Evolutionary conservation across 2,888 invertebrate genomes (phyloP), one percentile per base, ranked within the genome.

Genomic region (Volucella zonaria): DNA sequence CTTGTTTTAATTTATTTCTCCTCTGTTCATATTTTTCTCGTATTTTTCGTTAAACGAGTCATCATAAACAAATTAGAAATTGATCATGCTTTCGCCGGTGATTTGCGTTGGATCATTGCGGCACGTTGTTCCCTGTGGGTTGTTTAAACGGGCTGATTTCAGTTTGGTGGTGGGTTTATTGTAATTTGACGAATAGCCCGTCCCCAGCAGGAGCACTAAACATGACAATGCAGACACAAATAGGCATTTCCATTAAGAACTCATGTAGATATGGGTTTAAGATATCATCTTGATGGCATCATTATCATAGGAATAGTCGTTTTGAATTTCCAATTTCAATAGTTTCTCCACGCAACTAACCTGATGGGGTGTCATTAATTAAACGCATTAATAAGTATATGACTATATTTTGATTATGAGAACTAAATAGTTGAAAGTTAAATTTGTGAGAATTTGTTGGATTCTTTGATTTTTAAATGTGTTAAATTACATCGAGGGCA

Each of bases 11-110:
- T 82, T 74, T 64, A 68, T 74, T 31, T 31, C 6, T 31, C 31
- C 6, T 31, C 4, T 31, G 31, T 6, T 31, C 31, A 31, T 31
- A 31, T 31, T 52, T 56, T 73, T 71, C 61, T 59, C 56, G 67
- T 78, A 67, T 82, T 78, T 75, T 66, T 70, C 64, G 49, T 70
- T 54, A 71, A 80, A 85, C 81, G 64, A 67, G 62, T 81, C 81
- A 81, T 81, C 67, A 76, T n/a, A 68, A 59, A 73, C 52, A 67
- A 80, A 81, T 85, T 85, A 81, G 81, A 73, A 81, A 85, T 76
- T 85, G 76, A 85, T 68, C 85, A 77, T 74, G 58, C 52, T 81
- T 61, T 54, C 78, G 64, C 54, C 43, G 82, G 43, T 61, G 77
- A 77, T 78, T 71, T 58, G 74, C 79, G 59, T 85, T 31, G 31